Conservation (phyloP, 35 echinoderm and acorn worm species). For the Anneissia japonica region DNA sequence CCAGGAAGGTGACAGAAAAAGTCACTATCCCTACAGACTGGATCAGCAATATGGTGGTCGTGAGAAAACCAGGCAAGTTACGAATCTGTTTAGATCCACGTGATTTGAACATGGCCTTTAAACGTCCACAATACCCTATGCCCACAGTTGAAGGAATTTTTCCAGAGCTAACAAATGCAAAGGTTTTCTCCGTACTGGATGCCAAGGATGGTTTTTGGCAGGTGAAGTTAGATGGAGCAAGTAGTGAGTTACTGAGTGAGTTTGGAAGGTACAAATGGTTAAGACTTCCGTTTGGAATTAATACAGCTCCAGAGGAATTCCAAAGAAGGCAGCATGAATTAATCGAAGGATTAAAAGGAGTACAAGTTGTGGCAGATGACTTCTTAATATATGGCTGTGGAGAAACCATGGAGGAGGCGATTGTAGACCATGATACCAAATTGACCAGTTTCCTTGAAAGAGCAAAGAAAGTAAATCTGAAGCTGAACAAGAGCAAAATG, state of each 20-base stretch:
- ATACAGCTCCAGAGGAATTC: constrained; percentile 35
- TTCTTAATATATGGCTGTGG: not conserved
- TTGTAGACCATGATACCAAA: not conserved
- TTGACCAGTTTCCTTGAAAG: constrained; percentile 4
- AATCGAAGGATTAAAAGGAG: constrained; percentile 4
- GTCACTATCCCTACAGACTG: constrained; percentile 42
- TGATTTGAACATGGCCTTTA: constrained; percentile 27
- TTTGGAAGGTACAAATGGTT: constrained; percentile 68
- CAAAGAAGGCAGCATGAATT: not conserved
- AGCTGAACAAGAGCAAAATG: constrained; percentile 19
- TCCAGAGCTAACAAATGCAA: constrained; percentile 49
- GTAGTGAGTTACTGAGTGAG: constrained; percentile 43
- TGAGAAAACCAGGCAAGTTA: constrained; percentile 45
- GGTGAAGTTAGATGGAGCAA: constrained; percentile 49
- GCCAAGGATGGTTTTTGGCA: constrained; percentile 71
- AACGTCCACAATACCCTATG: not conserved
- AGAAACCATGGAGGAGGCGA: not conserved
- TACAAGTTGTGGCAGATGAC: constrained; percentile 11
- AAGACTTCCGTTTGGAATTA: constrained; percentile 69
- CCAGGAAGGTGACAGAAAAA: constrained; percentile 2
- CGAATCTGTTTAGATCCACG: constrained; percentile 48
- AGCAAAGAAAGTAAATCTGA: not conserved
- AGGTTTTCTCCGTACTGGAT: constrained; percentile 50
- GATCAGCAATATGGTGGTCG: constrained; percentile 39
- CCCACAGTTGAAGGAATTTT: constrained; percentile 14